phyloP scores from a whole-genome alignment of 2,888 invertebrate species.

The Palloptera scutellata region DNA sequence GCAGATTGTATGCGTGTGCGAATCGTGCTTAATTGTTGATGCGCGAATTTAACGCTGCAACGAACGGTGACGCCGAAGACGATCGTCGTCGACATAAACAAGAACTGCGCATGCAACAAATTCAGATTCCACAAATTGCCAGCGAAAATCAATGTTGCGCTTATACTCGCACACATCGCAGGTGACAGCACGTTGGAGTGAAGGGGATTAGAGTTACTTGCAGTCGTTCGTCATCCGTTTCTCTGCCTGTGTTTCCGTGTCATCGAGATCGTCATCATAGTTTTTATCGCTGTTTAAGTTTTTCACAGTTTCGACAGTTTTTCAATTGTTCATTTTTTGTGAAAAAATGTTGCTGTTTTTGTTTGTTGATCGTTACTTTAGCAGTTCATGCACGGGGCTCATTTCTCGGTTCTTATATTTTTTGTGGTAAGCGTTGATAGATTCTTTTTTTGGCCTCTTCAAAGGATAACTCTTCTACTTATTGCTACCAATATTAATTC shows the following conservation, averaged over 20 bases:
- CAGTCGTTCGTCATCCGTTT: slow-evolving; percentile 60
- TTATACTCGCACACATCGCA: not conserved
- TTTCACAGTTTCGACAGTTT: slow-evolving; percentile 43
- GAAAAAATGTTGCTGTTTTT: slow-evolving; percentile 45
- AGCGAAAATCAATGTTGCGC: not conserved
- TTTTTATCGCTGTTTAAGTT: slow-evolving; percentile 40
- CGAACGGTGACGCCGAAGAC: not conserved
- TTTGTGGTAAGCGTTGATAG: slow-evolving; percentile 35
- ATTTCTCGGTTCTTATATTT: slow-evolving; percentile 38
- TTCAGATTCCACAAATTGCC: slow-evolving; percentile 27
- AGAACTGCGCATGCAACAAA: slow-evolving; percentile 4
- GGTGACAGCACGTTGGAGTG: slow-evolving; percentile 7
- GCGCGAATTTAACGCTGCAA: slow-evolving; percentile 50
- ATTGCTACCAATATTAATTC: slow-evolving; percentile 51
- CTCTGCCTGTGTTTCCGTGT: slow-evolving; percentile 38
- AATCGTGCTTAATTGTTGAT: slow-evolving; percentile 60
- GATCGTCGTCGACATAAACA: slow-evolving; percentile 2
- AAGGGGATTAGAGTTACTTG: slow-evolving; percentile 30
- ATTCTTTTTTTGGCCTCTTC: slow-evolving; percentile 41
- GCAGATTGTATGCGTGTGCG: not conserved
- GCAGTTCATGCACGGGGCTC: slow-evolving; percentile 20
- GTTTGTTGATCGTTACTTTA: slow-evolving; percentile 12
- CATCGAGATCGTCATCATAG: slow-evolving; percentile 43
- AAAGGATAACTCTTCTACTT: slow-evolving; percentile 24
- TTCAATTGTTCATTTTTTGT: slow-evolving; percentile 23